These are phyloP conservation scores for Furcula furcula DNA, from an alignment of 2,888 invertebrate genomes.

Conservation along the genomic window DNA sequence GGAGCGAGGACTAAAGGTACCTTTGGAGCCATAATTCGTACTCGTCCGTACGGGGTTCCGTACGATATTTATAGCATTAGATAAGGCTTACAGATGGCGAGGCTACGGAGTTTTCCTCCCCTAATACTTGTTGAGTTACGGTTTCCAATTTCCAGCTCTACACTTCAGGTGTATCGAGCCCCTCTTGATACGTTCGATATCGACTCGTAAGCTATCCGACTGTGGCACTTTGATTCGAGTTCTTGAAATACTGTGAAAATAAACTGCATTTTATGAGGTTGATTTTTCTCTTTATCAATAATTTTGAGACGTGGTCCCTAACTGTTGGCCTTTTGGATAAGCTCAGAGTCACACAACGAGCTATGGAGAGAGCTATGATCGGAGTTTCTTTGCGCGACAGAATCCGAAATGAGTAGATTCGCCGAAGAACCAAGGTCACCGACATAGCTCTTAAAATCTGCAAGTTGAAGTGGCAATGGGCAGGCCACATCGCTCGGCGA, in stretches of 20 bases:
- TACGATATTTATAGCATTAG: conserved; percentile 72
- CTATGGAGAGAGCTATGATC: too few relatives aligned
- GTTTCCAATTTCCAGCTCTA: conserved; percentile 75
- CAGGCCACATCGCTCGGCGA: too few relatives aligned
- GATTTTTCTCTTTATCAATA: too few relatives aligned
- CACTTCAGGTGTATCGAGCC: conserved; percentile 66
- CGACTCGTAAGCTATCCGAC: conserved; percentile 12
- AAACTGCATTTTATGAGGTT: neutral
- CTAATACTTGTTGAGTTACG: conserved; percentile 81
- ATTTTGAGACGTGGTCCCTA: too few relatives aligned
- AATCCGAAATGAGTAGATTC: too few relatives aligned
- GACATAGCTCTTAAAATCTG: too few relatives aligned
- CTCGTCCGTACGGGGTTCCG: conserved; percentile 65
- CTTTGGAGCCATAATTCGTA: conserved; percentile 70
- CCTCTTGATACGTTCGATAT: conserved; percentile 37
- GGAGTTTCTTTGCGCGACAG: too few relatives aligned
- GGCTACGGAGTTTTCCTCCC: conserved; percentile 72
- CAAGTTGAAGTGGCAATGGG: too few relatives aligned
- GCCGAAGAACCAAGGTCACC: too few relatives aligned
- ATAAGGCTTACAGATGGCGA: conserved; percentile 79
- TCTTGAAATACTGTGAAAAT: neutral
- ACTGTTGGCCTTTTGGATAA: too few relatives aligned
- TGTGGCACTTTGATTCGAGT: neutral
- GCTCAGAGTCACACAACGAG: too few relatives aligned
- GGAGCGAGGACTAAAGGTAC: conserved; percentile 59